These are phyloP conservation scores for Cranoglanis bouderius DNA, from an alignment of 2,113 vertebrate genomes.

Conservation along the genomic window DNA sequence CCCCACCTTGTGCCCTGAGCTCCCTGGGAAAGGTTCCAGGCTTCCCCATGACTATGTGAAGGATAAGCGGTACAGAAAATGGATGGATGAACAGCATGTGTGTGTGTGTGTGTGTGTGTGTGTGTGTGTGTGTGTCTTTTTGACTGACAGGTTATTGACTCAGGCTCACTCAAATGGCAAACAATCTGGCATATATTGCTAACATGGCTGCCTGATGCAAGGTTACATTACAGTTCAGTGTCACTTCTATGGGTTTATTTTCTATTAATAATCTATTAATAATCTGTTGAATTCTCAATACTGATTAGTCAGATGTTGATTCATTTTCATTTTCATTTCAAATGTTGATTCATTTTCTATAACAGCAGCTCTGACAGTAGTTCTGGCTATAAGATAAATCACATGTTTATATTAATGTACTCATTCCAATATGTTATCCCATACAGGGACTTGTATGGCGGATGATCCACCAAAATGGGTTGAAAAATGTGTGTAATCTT, in stretches of 20 bases:
- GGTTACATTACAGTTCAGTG: not conserved
- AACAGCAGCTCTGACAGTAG: not conserved
- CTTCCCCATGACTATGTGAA: too few species aligned
- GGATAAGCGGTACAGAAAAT: too few species aligned
- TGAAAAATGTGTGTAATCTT: not conserved
- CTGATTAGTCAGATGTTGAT: too few species aligned
- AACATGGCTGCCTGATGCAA: not conserved
- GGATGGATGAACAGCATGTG: too few species aligned
- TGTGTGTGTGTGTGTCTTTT: not conserved
- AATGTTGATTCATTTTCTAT: not conserved
- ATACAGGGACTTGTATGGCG: not conserved
- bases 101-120: not conserved
- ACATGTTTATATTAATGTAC: not conserved
- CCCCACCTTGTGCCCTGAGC: too few species aligned
- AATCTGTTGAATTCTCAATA: too few species aligned
- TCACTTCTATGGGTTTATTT: not conserved
- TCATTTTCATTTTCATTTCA: too few species aligned
- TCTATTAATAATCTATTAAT: too few species aligned
- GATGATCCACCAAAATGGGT: not conserved
- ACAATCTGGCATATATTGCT: not conserved
- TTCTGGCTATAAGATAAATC: not conserved
- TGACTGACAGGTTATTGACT: slow-evolving; percentile 32
- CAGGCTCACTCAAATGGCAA: not conserved
- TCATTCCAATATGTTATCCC: not conserved
- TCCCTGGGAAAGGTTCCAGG: too few species aligned